Evolutionary conservation across 2,797 vertebrate genomes (phyloP).

Genomic region (Vireo griseus): DNA sequence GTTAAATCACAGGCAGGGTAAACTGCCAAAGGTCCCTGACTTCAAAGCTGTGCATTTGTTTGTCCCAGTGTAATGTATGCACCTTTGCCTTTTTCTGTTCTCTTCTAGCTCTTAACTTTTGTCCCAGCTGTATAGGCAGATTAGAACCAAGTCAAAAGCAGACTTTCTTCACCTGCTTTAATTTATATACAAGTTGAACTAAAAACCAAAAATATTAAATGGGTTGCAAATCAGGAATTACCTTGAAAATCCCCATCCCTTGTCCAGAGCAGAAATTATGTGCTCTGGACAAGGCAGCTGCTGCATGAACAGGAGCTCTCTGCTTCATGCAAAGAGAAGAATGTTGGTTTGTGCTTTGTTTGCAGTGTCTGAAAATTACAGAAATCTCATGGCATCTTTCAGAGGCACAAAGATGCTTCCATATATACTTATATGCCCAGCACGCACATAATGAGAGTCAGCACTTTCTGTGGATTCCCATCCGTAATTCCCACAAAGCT

Average conservation of each 20-base stretch:
- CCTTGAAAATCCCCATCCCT: not conserved
- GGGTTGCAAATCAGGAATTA: not conserved
- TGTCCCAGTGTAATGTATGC: not conserved
- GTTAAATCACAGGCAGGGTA: not conserved
- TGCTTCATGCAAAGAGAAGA: not conserved
- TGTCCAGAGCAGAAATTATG: not conserved
- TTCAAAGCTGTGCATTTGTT: not conserved
- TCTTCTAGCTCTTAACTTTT: not conserved
- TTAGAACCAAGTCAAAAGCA: not conserved
- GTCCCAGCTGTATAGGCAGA: not conserved
- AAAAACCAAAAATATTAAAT: not conserved
- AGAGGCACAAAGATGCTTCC: not conserved
- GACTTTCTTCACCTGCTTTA: not conserved
- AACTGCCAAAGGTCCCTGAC: not conserved
- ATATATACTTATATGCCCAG: rapidly evolving
- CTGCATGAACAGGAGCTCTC: not conserved
- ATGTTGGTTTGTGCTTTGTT: not conserved
- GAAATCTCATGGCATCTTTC: not conserved
- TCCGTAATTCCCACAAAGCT: not conserved
- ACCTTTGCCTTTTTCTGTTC: not conserved
- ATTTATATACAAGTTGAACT: not conserved
- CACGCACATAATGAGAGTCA: not conserved
- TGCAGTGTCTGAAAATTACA: not conserved
- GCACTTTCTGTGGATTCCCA: not conserved
- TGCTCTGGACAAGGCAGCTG: not conserved